Conservation (phyloP, 1,140 invertebrate species). For the Luehdorfia chinensis region DNA sequence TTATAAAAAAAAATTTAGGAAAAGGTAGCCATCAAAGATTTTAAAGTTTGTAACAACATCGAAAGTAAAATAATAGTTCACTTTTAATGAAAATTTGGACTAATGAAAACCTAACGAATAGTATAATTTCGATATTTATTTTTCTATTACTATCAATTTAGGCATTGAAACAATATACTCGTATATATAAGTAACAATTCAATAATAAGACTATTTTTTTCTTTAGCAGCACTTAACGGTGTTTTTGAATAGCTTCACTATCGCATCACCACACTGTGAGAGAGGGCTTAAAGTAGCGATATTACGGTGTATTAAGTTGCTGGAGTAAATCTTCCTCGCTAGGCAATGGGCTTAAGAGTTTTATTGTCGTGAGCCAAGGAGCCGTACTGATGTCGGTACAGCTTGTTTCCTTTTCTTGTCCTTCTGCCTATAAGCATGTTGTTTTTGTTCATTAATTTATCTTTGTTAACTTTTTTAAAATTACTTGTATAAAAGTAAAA, state of each 20-base stretch:
- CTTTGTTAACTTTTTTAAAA: background rate
- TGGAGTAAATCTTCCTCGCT: constrained; percentile 70
- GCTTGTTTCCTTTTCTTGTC: constrained; percentile 22
- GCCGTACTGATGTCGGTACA: constrained; percentile 28
- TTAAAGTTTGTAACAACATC: too few relatives aligned
- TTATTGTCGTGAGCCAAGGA: constrained; percentile 62
- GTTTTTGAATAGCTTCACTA: constrained; percentile 1
- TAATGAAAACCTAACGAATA: too few relatives aligned
- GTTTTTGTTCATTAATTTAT: constrained; percentile 14
- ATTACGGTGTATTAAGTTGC: constrained; percentile 72
- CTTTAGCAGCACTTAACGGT: too few relatives aligned
- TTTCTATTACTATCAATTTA: too few relatives aligned
- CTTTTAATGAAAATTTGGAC: too few relatives aligned
- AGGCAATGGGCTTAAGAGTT: constrained; percentile 71
- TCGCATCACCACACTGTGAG: constrained; percentile 14
- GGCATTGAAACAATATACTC: too few relatives aligned
- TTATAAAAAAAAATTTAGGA: too few relatives aligned
- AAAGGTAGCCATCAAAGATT: too few relatives aligned
- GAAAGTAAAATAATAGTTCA: too few relatives aligned
- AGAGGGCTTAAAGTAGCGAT: constrained; percentile 46
- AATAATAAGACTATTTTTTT: too few relatives aligned
- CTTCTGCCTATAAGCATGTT: constrained; percentile 21
- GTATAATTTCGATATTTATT: too few relatives aligned
- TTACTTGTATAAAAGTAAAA: background rate
- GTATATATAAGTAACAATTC: too few relatives aligned